Percentiles rank a stretch among this genome's conserved stretches.
These are phyloP conservation scores for Scaptomyza parva DNA, from an alignment of 2,888 invertebrate species.

Conservation along the genomic window DNA sequence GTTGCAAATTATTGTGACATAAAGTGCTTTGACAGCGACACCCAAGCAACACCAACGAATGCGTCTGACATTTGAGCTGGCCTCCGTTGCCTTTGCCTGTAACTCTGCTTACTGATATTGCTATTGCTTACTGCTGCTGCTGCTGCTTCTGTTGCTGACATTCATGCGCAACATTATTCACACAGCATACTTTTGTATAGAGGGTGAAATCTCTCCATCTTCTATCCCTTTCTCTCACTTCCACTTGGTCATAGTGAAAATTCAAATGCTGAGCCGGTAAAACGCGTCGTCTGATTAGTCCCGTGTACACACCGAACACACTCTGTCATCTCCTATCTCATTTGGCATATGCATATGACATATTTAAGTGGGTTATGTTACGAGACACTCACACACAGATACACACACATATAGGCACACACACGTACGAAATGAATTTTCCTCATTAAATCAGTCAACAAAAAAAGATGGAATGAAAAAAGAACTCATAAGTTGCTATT, in stretches of 20 bases:
- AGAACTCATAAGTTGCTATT: constrained; percentile 50
- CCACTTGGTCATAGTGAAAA: constrained; percentile 63
- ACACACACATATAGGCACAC: constrained; percentile 17
- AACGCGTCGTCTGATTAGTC: constrained; percentile 70
- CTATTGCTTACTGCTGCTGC: background rate
- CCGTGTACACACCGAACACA: constrained; percentile 32
- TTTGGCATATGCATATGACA: constrained; percentile 68
- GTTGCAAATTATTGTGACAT: constrained; percentile 83
- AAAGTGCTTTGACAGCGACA: constrained; percentile 82
- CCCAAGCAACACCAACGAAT: constrained; percentile 40
- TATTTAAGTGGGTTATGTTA: constrained; percentile 75
- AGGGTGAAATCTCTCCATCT: constrained; percentile 8
- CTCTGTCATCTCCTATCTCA: constrained; percentile 4
- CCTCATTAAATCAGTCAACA: constrained; percentile 51
- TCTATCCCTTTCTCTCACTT: background rate
- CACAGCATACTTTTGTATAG: constrained; percentile 69
- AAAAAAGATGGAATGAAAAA: background rate
- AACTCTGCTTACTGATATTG: background rate
- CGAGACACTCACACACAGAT: constrained; percentile 13
- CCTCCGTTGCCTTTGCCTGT: constrained; percentile 34
- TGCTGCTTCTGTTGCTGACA: constrained; percentile 68
- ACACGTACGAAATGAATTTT: constrained; percentile 7
- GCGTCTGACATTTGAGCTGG: constrained; percentile 69
- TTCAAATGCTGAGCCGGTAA: constrained; percentile 67
- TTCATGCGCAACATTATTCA: constrained; percentile 80